Conservation (phyloP, 2,113 vertebrate species). For the Austrofundulus limnaeus region DNA sequence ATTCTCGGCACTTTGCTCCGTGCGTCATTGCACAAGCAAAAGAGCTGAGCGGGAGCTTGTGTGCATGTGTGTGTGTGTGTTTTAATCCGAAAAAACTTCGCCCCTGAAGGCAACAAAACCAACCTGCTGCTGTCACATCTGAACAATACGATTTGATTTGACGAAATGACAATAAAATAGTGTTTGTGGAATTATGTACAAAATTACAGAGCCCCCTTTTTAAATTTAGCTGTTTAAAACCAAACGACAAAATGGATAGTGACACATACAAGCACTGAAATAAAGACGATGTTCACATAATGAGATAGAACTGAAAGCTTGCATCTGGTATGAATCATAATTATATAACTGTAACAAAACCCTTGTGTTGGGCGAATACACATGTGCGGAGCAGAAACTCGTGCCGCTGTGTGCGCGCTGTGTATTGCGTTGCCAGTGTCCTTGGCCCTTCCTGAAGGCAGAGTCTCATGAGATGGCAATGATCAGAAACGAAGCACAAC, state of each 20-base stretch:
- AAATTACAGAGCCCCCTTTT: conserved; percentile 30
- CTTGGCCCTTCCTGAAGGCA: conserved; percentile 50
- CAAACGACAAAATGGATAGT: conserved; percentile 21
- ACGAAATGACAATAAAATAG: conserved; percentile 51
- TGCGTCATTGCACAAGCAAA: conserved; percentile 63
- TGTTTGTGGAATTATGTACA: conserved; percentile 20
- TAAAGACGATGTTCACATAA: conserved; percentile 36
- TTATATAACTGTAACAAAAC: conserved; percentile 54
- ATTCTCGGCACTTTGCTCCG: conserved; percentile 61
- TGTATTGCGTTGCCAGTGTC: conserved; percentile 40
- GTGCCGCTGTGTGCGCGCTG: conserved; percentile 14
- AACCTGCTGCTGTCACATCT: conserved; percentile 63
- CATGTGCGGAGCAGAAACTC: conserved; percentile 46
- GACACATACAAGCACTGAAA: conserved; percentile 43
- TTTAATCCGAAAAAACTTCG: conserved; percentile 48
- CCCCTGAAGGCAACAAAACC: conserved; percentile 57
- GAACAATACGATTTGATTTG: conserved; percentile 58
- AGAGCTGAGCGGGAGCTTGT: conserved; percentile 45
- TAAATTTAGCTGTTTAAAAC: conserved; percentile 16
- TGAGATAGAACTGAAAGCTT: conserved; percentile 24
- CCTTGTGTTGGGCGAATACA: conserved; percentile 29
- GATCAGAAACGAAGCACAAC: conserved; percentile 58
- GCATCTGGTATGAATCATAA: conserved; percentile 50
- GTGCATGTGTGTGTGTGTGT: conserved; percentile 35
- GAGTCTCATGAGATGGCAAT: conserved; percentile 47